Base-by-base conservation (phyloP, 2,888 invertebrate species). In the Encarsia formosa region DNA sequence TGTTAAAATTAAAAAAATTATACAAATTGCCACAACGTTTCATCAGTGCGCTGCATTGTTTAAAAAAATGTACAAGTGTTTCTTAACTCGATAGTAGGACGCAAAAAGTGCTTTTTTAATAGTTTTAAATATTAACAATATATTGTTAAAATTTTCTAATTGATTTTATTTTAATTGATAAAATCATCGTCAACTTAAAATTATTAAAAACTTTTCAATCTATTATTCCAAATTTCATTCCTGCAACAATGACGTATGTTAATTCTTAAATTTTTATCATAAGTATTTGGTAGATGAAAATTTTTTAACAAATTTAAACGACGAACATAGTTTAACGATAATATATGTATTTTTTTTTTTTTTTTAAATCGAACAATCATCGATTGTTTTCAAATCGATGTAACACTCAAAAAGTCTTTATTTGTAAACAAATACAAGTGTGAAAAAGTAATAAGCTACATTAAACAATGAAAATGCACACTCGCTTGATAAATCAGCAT, bases 401-500 rank as follows among this genome's bases (percentile, higher is more conserved):
- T 23, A 50, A 46, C 42, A 50, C 26, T 40, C 35, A 47, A 29
- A 48, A 53, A 50, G n/a, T 49, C 34, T 49, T 45, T 40, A 41
- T 54, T 47, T 54, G 54, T 50, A 48, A n/a, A 51, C 54, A 48
- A 43, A 20, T 44, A 54, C 50, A 54, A 50, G 54, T 50, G 44
- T 18, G 23, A 43, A 24, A 41, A 42, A 49, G 41, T 51, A 49
- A 51, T 44, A 31, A 46, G 52, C 38, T 49, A 52, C 49, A 55
- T 42, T 8, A 24, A 55, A 49, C 42, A 49, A 42, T 51, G 44
- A 52, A 38, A 55, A 39, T 29, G 32, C 50, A 49, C 46, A 41
- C 37, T 41, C 40, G 46, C 20, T 45, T 48, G 38, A n/a, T 35
- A 18, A 29, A 55, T 49, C 45, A 49, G 23, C 34, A 34, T 5